Evolutionary conservation across 2,888 invertebrate species (phyloP).

Genomic region (Epinotia demarniana): DNA sequence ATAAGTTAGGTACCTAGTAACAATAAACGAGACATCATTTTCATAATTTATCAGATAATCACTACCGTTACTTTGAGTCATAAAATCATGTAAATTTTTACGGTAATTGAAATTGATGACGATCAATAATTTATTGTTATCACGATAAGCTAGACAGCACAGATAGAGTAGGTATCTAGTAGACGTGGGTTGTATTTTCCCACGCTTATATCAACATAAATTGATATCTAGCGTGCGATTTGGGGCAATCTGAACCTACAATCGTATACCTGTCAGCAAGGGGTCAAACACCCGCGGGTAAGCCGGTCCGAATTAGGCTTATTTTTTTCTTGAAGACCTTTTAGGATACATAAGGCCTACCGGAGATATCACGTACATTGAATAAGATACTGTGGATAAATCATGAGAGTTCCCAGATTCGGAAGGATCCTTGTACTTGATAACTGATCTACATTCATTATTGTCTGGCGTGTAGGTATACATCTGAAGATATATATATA

Average conservation of each 20-base stretch:
- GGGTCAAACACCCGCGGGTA: slow-evolving; percentile 5
- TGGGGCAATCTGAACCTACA: slow-evolving; percentile 1
- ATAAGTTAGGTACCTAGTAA: too few relatives aligned
- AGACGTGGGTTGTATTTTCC: slow-evolving; percentile 24
- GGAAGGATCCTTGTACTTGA: background rate
- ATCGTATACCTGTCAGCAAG: slow-evolving; percentile 4
- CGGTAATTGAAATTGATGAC: background rate
- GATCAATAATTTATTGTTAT: slow-evolving; percentile 23
- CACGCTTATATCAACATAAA: slow-evolving; percentile 29
- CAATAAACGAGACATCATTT: background rate
- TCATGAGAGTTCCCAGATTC: background rate
- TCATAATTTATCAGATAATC: background rate
- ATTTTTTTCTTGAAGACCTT: background rate
- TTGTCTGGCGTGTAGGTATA: background rate
- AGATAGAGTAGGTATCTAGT: slow-evolving; percentile 2
- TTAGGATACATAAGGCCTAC: background rate
- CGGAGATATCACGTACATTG: background rate
- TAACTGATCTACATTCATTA: background rate
- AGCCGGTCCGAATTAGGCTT: background rate
- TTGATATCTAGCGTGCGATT: slow-evolving; percentile 15
- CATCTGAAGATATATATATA: background rate
- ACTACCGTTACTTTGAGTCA: background rate
- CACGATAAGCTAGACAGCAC: slow-evolving; percentile 15
- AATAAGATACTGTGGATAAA: background rate
- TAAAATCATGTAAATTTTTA: background rate